phyloP scores from a whole-genome alignment of 2,113 vertebrate species.

The Malaclemys terrapin region DNA sequence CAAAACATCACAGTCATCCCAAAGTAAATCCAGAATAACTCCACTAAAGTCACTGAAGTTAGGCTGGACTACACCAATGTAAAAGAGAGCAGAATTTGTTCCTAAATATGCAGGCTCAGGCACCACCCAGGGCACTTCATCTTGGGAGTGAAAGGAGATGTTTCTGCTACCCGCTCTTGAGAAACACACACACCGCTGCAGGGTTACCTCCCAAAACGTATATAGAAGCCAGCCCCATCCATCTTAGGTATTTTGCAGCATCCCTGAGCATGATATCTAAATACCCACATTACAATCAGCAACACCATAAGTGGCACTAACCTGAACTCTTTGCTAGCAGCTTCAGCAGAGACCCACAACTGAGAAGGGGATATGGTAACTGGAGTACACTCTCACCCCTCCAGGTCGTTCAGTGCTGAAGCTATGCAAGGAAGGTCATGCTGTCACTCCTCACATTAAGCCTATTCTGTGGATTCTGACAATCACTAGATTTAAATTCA shows the following conservation, averaged over 20 bases:
- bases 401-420: not conserved
- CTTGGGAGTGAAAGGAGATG: not conserved
- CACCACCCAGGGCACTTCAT: not conserved
- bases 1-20: too few relatives aligned
- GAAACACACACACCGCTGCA: not conserved
- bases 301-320: not conserved
- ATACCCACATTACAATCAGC: not conserved
- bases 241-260: not conserved
- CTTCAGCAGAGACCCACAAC: not conserved
- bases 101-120: not conserved
- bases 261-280: not conserved
- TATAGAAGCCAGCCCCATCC: not conserved
- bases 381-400: not conserved
- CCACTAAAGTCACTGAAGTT: not conserved
- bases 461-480: not conserved
- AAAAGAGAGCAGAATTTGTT: not conserved
- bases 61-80: not conserved
- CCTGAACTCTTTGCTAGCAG: not conserved
- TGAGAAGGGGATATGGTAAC: not conserved
- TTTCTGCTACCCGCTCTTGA: not conserved
- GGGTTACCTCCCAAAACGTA: not conserved
- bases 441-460: too few relatives aligned
- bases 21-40: not conserved
- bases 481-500: not conserved
- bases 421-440: not conserved